A percentile compares a stretch with the other conserved stretches of the same genome.
Conservation (phyloP, 1,140 invertebrate species). For the Littorina saxatilis region DNA sequence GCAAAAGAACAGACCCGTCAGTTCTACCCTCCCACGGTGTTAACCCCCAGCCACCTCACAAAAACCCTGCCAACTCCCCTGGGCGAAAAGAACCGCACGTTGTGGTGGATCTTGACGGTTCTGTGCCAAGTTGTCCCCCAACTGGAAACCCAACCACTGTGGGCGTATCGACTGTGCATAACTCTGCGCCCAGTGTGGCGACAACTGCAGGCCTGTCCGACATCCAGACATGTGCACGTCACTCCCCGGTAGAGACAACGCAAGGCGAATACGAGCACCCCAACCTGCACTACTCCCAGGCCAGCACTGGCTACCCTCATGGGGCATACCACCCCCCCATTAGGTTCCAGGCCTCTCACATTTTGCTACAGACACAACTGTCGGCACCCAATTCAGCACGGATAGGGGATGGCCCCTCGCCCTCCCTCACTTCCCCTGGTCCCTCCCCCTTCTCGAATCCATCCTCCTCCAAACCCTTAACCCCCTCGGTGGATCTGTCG, state of each 20-base stretch:
- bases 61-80: too few species aligned
- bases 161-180: too few species aligned
- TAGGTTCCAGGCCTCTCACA: constrained; percentile 23
- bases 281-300: constrained; percentile 60
- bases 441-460: background rate
- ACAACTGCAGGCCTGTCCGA: background rate
- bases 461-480: background rate
- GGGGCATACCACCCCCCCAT: constrained; percentile 56
- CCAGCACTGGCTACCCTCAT: constrained; percentile 63
- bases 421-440: too few species aligned
- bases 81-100: too few species aligned
- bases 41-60: too few species aligned
- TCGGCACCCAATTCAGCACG: background rate
- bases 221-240: constrained; percentile 34
- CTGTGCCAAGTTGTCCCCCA: too few species aligned
- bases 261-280: constrained; percentile 62
- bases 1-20: constrained; percentile 12
- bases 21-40: background rate
- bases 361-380: constrained; percentile 9
- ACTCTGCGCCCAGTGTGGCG: too few species aligned
- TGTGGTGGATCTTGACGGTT: too few species aligned
- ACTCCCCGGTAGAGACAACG: constrained; percentile 59
- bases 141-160: too few species aligned
- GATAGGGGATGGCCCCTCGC: background rate
- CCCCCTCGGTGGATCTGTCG: background rate